Conservation (phyloP, 2,888 invertebrate genomes). For the Dasypolia templi region DNA sequence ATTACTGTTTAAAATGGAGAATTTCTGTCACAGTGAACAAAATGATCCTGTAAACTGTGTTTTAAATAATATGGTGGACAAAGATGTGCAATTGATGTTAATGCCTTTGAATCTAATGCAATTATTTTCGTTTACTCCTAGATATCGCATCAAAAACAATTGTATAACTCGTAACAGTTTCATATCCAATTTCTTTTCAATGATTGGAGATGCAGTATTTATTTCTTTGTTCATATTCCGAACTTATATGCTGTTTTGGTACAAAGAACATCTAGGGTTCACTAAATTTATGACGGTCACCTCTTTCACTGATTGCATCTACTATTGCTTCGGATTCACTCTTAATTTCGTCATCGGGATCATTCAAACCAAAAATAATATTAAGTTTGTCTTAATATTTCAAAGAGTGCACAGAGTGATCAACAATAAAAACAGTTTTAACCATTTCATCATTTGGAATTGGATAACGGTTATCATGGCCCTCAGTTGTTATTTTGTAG, state of each 20-base stretch:
- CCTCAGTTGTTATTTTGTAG: background rate
- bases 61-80: conserved; percentile 17
- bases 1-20: background rate
- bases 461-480: conserved; percentile 9
- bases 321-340: conserved; percentile 11
- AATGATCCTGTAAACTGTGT: background rate
- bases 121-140: background rate
- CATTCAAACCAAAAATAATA: conserved; percentile 5
- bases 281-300: background rate
- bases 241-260: background rate
- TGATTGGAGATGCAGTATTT: background rate
- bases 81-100: conserved; percentile 26
- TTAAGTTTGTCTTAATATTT: conserved; percentile 22
- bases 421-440: conserved; percentile 6
- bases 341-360: conserved; percentile 7
- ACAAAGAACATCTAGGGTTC: background rate
- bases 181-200: background rate
- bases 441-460: conserved; percentile 18
- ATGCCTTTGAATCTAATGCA: conserved; percentile 26
- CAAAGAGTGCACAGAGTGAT: conserved; percentile 29
- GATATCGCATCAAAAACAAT: conserved; percentile 22
- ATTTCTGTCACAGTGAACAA: background rate
- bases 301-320: background rate
- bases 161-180: background rate
- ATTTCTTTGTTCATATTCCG: background rate